A percentile compares a stretch with the other conserved stretches of the same genome.
Evolutionary conservation across 2,888 invertebrate genomes (phyloP).

Genomic region (Mesopsocus fuscifrons): DNA sequence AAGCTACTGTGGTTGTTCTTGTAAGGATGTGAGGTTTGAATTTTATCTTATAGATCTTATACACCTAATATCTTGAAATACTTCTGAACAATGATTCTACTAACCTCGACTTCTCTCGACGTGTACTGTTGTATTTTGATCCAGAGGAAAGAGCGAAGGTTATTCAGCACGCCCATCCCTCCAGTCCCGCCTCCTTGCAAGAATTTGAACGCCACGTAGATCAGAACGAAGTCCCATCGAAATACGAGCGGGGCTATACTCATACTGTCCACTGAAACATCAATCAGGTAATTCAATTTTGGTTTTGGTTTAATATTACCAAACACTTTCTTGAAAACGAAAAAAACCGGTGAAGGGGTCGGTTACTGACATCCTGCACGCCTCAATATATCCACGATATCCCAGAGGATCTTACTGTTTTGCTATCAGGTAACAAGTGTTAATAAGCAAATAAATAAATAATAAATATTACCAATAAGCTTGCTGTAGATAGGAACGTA

Average conservation of each 20-base stretch:
- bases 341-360: slow-evolving; percentile 4
- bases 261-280: slow-evolving; percentile 64
- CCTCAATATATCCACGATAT: too few relatives aligned
- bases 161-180: slow-evolving; percentile 82
- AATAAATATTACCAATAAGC: slow-evolving; percentile 74
- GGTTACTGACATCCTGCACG: slow-evolving; percentile 1
- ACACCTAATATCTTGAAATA: too few relatives aligned
- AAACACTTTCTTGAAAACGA: not conserved
- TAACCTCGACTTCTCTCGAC: slow-evolving; percentile 72
- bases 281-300: too few relatives aligned
- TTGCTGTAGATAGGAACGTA: slow-evolving; percentile 88
- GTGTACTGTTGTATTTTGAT: slow-evolving; percentile 91
- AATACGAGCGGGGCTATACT: slow-evolving; percentile 37
- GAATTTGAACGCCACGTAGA: slow-evolving; percentile 77
- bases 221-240: slow-evolving; percentile 77
- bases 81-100: too few relatives aligned
- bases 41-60: too few relatives aligned
- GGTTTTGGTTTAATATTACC: slow-evolving; percentile 10
- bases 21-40: too few relatives aligned
- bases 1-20: too few relatives aligned
- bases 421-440: too few relatives aligned
- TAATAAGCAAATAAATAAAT: too few relatives aligned
- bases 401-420: too few relatives aligned
- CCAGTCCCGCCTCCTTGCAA: slow-evolving; percentile 90
- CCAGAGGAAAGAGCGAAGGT: slow-evolving; percentile 82